Base-by-base conservation (phyloP, 2,797 vertebrate genomes). In the Melanotaenia maccullochi region DNA sequence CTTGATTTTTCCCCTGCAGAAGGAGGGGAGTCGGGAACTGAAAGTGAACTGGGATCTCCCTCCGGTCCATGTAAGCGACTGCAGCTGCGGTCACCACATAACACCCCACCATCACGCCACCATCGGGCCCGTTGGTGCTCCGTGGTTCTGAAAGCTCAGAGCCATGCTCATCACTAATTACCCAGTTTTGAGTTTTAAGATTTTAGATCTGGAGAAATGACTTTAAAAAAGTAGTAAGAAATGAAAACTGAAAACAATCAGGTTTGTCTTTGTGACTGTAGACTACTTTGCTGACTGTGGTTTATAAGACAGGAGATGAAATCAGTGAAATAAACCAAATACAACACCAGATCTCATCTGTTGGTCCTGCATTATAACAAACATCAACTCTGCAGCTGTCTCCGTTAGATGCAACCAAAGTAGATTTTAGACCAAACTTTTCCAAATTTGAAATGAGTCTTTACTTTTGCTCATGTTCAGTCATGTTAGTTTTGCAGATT, bases 321-420 rank as follows among this genome's bases (percentile, higher is more conserved):
- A 88, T 85, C 78, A 67, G 33, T 82, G 59, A 85, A 95, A 95
- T 95, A 95, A 95, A 95, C 92, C 93, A 94, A 93, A 95, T 94
- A 89, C 89, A 83, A 84, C 86, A 92, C 82, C 1, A 25, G 70
- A 73, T 22, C 11, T 11, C 67, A 33, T 64, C 24, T 60, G 18
- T 60, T 57, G n/a, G 12, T 66, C 25, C 14, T 42, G 40, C 40
- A 42, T 42, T 42, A 42, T 16, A 42, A 42, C 40, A 42, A 42
- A 18, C 40, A 42, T n/a, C 44, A 49, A 9, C 47, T 49, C 6
- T 2, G n/a, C 7, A 22, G 47, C 18, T 22, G 22, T n/a, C 47
- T 22, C n/a, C 9, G 9, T n/a, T 3, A n/a, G 47, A 49, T 22
- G 7, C 47, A 49, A n/a, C 20, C 20, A 22, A 22, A 49, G 47